phyloP scores from a whole-genome alignment of 35 echinoderm and acorn worm genomes.

The Ptychodera flava region DNA sequence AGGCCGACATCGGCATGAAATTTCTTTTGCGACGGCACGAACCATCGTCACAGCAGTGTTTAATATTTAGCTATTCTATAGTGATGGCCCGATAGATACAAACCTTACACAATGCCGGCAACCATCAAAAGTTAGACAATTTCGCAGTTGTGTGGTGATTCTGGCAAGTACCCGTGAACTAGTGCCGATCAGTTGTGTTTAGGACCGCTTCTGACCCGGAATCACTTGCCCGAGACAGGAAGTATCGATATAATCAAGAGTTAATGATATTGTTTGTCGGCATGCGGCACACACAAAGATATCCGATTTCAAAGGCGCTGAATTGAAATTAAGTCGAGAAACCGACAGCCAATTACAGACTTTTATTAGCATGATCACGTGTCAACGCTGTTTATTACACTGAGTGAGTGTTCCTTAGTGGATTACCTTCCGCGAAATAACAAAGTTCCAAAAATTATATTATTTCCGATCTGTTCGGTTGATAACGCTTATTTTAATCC shows the following conservation, averaged over 20 bases:
- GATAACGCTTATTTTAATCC: no score
- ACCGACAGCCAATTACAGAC: not conserved
- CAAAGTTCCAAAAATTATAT: not conserved
- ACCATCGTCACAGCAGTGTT: not conserved
- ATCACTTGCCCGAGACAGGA: not conserved
- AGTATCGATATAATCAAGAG: conserved; percentile 1
- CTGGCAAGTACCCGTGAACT: not conserved
- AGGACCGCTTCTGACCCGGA: not conserved
- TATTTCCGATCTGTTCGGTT: no score
- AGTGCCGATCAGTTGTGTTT: not conserved
- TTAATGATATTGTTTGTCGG: not conserved
- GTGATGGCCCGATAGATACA: not conserved
- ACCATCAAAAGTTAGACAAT: not conserved
- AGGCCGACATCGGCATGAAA: no score
- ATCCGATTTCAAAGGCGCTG: not conserved
- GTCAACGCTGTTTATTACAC: not conserved
- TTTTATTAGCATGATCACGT: conserved; percentile 1
- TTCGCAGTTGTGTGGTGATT: not conserved
- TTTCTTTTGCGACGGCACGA: not conserved
- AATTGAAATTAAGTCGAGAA: not conserved
- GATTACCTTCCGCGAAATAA: not conserved
- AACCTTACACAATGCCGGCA: not conserved
- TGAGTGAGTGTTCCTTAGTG: not conserved
- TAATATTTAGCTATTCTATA: not conserved
- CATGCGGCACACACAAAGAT: not conserved